Conservation (phyloP, 1,140 invertebrate genomes). For the Drosophila miranda region DNA sequence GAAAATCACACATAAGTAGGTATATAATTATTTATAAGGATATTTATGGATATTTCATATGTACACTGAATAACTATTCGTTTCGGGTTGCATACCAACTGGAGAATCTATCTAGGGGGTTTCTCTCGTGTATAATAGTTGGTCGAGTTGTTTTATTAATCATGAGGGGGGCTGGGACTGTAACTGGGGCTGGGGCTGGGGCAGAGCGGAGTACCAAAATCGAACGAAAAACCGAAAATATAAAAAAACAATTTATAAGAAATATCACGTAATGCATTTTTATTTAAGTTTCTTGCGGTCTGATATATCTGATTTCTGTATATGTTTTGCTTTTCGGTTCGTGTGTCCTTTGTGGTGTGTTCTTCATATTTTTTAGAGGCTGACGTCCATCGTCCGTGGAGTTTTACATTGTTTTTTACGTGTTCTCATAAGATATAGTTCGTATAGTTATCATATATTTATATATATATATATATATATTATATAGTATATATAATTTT, state of each 20-base stretch:
- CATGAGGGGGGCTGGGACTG: conserved; percentile 30
- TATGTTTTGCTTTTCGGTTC: too few relatives aligned
- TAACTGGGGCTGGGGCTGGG: conserved; percentile 16
- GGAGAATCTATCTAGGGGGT: conserved; percentile 16
- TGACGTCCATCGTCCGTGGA: conserved; percentile 16
- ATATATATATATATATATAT: conserved; percentile 26
- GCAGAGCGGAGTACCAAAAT: conserved; percentile 6
- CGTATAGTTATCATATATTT: conserved; percentile 35
- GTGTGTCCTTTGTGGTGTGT: conserved; percentile 30
- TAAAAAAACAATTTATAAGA: conserved; percentile 73
- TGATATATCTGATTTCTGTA: conserved; percentile 41
- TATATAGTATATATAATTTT: conserved; percentile 45
- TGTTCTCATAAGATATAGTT: conserved; percentile 46
- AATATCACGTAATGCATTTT: conserved; percentile 79
- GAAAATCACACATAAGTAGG: conserved; percentile 71
- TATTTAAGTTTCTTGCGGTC: conserved; percentile 62
- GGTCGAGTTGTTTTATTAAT: conserved; percentile 48
- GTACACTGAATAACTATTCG: conserved; percentile 53
- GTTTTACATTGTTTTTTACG: conserved; percentile 60
- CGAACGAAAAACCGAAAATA: conserved; percentile 19
- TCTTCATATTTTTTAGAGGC: conserved; percentile 9
- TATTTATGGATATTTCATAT: conserved; percentile 52
- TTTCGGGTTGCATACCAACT: conserved; percentile 28
- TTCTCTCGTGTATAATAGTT: conserved; percentile 47
- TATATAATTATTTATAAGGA: conserved; percentile 42